Evolutionary conservation across 1,140 invertebrate genomes (phyloP), one percentile per base, ranked within the genome.

Genomic region (Danaus plexippus): DNA sequence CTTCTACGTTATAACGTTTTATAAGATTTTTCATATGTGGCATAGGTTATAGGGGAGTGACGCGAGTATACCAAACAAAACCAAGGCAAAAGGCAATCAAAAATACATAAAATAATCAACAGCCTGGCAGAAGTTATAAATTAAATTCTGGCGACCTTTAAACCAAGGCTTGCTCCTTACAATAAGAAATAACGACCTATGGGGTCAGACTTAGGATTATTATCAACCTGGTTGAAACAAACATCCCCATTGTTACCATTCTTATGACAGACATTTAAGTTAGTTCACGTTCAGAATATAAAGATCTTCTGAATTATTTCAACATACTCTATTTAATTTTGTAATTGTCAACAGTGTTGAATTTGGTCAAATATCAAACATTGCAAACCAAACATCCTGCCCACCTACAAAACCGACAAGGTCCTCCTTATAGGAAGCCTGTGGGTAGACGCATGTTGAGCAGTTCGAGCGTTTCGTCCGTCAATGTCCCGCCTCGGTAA

Each of bases 381-480:
- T 22, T 22, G 6, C 18, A 22, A 22, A 22, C 18, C 18, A 57
- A 61, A 61, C 56, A 61, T 57, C 57, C 45, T 73, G 67, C 69
- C 75, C 72, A 75, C 67, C 62, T 69, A 62, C 50, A 61, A 68
- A 11, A 56, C 67, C 67, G 73, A 75, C 73, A 73, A 79, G 75
- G 73, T 63, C 67, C 68, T 59, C 79, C 77, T 59, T 79, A 74
- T 75, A 73, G 11, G 66, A 63, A 43, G n/a, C 9, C 47, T 13
- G 78, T 83, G 73, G 78, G 80, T 73, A 75, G 75, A 78, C 75
- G 66, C 63, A 61, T 70, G 67, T 64, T 64, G 59, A 60, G 59
- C 64, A 66, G 47, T 42, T n/a, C 9, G 12, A 47, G 11, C 15
- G 10, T 15, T 11, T 11, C 52, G 41, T 54, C 49, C 55, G 55